phyloP scores from a whole-genome alignment of 2,797 vertebrate genomes.

The Enteromius viviparus region DNA sequence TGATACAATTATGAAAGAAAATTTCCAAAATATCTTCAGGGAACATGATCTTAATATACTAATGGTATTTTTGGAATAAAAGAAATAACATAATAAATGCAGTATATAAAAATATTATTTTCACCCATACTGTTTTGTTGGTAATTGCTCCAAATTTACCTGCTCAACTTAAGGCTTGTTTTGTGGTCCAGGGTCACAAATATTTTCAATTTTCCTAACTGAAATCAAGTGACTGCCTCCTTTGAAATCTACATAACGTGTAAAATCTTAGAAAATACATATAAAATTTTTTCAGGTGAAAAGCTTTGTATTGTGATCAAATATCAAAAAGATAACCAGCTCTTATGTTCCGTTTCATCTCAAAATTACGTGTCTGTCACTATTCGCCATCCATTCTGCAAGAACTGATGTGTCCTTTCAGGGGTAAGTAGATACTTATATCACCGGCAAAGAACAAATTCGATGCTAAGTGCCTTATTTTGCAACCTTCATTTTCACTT shows the following conservation, averaged over 20 bases:
- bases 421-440: slow-evolving; percentile 22
- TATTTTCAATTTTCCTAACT: background rate
- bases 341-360: slow-evolving; percentile 12
- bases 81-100: no score
- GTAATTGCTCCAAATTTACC: no score
- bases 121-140: no score
- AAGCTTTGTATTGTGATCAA: slow-evolving; percentile 2
- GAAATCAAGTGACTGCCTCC: background rate
- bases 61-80: no score
- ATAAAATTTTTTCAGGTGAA: background rate
- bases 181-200: no score
- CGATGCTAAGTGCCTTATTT: slow-evolving; percentile 18
- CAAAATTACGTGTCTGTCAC: background rate
- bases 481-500: background rate
- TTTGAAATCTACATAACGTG: background rate
- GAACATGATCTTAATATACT: no score
- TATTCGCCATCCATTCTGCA: background rate
- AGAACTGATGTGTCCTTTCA: slow-evolving; percentile 15
- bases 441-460: background rate
- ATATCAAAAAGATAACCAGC: slow-evolving; percentile 2
- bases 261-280: background rate
- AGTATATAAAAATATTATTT: no score
- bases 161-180: no score
- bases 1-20: no score
- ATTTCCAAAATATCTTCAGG: no score